phyloP scores from a whole-genome alignment of 2,797 vertebrate genomes.

The Pseudochirops corinnae region DNA sequence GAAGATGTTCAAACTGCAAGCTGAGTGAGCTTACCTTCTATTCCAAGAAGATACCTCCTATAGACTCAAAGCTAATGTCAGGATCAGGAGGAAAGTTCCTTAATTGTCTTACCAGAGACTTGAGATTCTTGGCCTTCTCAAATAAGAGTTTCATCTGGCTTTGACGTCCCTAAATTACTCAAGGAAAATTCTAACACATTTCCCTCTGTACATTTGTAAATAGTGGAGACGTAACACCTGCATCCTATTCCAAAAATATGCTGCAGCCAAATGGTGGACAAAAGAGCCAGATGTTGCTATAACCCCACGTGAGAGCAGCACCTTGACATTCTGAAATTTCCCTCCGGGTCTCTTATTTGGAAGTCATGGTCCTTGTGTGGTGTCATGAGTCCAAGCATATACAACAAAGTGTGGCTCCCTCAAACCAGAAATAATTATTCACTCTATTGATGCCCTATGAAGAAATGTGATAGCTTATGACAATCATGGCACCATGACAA shows the following conservation, averaged over 20 bases:
- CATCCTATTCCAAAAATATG: neutral
- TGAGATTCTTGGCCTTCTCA: neutral
- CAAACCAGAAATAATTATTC: neutral
- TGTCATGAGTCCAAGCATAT: neutral
- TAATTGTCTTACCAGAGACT: neutral
- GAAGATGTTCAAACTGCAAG: neutral
- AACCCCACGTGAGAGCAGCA: neutral
- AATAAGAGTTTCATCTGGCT: neutral
- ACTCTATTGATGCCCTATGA: neutral
- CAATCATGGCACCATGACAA: neutral
- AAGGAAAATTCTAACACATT: neutral
- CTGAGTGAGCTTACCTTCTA: neutral
- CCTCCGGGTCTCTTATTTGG: neutral
- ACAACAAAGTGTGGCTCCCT: neutral
- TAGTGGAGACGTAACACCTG: neutral
- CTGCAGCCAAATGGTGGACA: neutral
- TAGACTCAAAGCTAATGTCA: neutral
- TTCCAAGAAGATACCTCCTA: neutral
- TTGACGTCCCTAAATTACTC: neutral
- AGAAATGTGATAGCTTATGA: neutral
- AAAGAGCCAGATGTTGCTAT: neutral
- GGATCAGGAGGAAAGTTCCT: constrained; percentile 3
- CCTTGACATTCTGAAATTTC: neutral
- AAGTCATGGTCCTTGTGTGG: neutral
- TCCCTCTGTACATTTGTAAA: neutral